A percentile compares a stretch with the other conserved stretches of the same genome.
These are phyloP conservation scores for Drosophila meridionalis DNA, from an alignment of 2,888 invertebrate species.

Conservation along the genomic window DNA sequence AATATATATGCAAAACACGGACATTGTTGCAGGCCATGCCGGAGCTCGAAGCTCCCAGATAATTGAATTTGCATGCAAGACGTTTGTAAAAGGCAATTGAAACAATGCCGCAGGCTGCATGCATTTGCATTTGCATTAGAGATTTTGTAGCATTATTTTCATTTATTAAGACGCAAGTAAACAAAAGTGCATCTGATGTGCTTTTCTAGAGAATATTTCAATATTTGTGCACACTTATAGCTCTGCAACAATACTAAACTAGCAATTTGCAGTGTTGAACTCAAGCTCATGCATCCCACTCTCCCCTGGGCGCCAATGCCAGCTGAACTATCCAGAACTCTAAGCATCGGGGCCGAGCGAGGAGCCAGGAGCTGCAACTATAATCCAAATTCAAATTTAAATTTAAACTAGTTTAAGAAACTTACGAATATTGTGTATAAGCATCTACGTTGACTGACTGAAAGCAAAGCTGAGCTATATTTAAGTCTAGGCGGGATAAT, in stretches of 20 bases:
- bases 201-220: conserved; percentile 17
- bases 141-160: conserved; percentile 25
- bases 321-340: conserved; percentile 35
- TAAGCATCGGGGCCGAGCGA: conserved; percentile 23
- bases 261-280: conserved; percentile 25
- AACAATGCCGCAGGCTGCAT: conserved; percentile 27
- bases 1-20: neutral
- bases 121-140: conserved; percentile 21
- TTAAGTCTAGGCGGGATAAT: conserved; percentile 39
- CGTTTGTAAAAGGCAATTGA: neutral
- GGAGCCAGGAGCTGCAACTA: neutral
- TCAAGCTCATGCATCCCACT: conserved; percentile 30
- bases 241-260: conserved; percentile 64
- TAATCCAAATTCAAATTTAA: conserved; percentile 4
- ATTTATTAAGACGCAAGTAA: conserved; percentile 10
- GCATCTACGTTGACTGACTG: conserved; percentile 62
- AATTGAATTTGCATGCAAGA: conserved; percentile 35
- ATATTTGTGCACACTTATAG: conserved; percentile 58
- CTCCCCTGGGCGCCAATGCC: conserved; percentile 22
- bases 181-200: conserved; percentile 16
- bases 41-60: conserved; percentile 13
- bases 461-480: conserved; percentile 70
- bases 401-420: conserved; percentile 23
- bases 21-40: conserved; percentile 2
- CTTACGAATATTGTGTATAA: conserved; percentile 33